These are phyloP conservation scores for Torymus auratus DNA, from an alignment of 2,888 invertebrate genomes.

Conservation along the genomic window DNA sequence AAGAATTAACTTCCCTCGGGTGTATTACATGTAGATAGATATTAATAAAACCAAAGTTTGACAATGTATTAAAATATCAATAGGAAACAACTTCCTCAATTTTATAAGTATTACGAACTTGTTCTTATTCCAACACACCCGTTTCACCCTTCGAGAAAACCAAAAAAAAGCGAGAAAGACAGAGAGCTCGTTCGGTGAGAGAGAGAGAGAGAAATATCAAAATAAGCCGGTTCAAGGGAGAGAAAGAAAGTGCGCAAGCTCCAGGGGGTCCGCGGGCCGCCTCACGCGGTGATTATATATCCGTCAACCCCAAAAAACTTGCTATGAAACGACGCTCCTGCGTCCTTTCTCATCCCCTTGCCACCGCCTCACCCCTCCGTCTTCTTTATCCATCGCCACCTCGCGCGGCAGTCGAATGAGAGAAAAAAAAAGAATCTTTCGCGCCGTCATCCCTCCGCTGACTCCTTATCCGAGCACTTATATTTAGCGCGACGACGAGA, in stretches of 20 bases:
- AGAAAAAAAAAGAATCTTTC: constrained; percentile 68
- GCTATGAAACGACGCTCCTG: background rate
- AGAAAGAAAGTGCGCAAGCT: constrained; percentile 44
- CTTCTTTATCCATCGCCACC: constrained; percentile 56
- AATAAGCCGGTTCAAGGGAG: constrained; percentile 53
- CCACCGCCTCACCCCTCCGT: constrained; percentile 10
- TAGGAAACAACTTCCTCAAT: no score
- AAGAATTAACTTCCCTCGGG: no score
- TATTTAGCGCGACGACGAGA: constrained; percentile 67
- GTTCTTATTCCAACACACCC: no score
- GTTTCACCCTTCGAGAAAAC: constrained; percentile 29
- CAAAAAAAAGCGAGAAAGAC: constrained; percentile 66
- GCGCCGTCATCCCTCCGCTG: constrained; percentile 61
- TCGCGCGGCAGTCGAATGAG: constrained; percentile 63
- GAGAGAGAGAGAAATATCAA: constrained; percentile 50
- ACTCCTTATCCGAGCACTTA: constrained; percentile 69
- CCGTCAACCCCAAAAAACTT: constrained; percentile 69
- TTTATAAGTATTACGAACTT: no score
- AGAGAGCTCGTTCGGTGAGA: constrained; percentile 11
- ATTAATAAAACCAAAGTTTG: no score
- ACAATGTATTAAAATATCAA: no score
- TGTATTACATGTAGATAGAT: no score
- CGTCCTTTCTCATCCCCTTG: no score
- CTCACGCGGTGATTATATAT: constrained; percentile 70
- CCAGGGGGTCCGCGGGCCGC: constrained; percentile 45